Evolutionary conservation across 2,797 vertebrate species (phyloP).

Genomic region (Eleutherodactylus coqui): DNA sequence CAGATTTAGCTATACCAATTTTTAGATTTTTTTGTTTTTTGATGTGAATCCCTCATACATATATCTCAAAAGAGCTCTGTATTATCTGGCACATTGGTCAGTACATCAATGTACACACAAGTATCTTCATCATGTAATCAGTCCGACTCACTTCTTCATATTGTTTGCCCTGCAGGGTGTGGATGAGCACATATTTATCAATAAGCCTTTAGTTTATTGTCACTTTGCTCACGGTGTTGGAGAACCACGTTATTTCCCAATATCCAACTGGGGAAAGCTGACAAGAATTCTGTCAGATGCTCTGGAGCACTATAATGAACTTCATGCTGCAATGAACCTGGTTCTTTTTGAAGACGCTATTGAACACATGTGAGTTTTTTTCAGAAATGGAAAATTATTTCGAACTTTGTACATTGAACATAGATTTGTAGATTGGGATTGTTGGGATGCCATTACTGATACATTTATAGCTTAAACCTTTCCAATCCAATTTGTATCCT

Average conservation of each 20-base stretch:
- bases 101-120: too few species aligned
- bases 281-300: conserved; percentile 86
- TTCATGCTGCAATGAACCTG: conserved; percentile 78
- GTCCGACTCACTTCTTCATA: neutral
- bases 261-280: conserved; percentile 88
- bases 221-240: conserved; percentile 87
- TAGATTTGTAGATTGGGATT: neutral
- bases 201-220: conserved; percentile 90
- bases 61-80: too few species aligned
- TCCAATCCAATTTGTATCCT: too few species aligned
- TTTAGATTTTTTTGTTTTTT: too few species aligned
- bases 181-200: conserved; percentile 88
- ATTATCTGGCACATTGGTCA: too few species aligned
- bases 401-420: neutral
- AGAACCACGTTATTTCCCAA: conserved; percentile 83
- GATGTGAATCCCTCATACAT: too few species aligned
- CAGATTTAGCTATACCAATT: too few species aligned
- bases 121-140: neutral
- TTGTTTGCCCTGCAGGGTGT: conserved; percentile 77
- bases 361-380: conserved; percentile 73
- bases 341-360: conserved; percentile 80
- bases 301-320: conserved; percentile 83
- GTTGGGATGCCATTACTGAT: neutral
- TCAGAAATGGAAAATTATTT: neutral
- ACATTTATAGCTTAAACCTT: neutral